Conservation (phyloP, 2,797 vertebrate species). For the Ceyx erithaca region DNA sequence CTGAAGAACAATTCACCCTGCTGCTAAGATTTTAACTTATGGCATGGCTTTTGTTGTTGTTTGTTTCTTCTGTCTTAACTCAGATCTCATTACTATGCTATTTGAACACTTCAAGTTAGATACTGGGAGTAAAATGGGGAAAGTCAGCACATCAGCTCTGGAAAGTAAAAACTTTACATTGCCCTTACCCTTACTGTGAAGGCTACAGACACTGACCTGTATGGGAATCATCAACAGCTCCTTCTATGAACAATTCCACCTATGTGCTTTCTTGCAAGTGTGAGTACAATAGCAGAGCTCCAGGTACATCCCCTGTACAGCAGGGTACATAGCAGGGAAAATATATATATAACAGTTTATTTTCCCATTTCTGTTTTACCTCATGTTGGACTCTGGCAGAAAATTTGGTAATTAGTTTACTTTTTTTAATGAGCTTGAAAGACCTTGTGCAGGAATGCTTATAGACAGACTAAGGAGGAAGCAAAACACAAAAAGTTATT, state of each 20-base stretch:
- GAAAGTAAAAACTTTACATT: background rate
- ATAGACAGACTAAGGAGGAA: background rate
- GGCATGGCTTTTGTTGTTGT: background rate
- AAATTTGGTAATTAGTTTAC: background rate
- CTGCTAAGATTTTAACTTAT: background rate
- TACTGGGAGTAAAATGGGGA: background rate
- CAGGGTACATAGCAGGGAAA: background rate
- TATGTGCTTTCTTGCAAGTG: background rate
- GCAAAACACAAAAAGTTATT: background rate
- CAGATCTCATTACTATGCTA: background rate
- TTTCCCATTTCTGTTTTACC: background rate
- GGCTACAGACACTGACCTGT: background rate
- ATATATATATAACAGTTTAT: background rate
- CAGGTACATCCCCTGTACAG: accelerated
- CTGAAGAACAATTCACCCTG: background rate
- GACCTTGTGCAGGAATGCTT: background rate
- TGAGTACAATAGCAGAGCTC: background rate
- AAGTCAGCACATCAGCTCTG: background rate
- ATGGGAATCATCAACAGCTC: background rate
- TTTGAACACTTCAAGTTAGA: background rate
- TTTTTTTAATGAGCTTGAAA: background rate
- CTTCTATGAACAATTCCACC: background rate
- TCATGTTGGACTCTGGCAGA: background rate
- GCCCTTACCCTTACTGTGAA: background rate
- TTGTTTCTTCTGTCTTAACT: background rate